Base-by-base conservation (phyloP, 2,113 vertebrate species). In the Osmerus mordax region DNA sequence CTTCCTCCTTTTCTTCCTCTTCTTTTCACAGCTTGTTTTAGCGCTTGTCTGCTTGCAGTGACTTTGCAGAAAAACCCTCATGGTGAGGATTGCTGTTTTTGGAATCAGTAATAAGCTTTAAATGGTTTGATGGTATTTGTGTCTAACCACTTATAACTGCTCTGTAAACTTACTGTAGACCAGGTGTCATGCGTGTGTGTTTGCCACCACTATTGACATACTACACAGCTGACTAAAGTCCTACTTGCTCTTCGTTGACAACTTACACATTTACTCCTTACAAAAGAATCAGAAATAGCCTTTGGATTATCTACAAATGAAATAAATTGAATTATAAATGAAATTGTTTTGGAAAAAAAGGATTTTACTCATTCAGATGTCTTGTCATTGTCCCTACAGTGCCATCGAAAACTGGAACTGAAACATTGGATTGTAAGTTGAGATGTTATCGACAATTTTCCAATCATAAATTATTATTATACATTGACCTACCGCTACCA, bases 371-470 rank as follows among this genome's bases (percentile, higher is more conserved):
- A 61, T 19, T 64, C 36, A 61, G 63, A 77, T 76, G 16, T 83
- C 12, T 72, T 82, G 16, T 62, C 36, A 63, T 79, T 73, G 72
- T 81, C 23, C 0, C 51, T 62, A 4, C 72, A 93, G 92, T 89
- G 86, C 89, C 87, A 82, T 91, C 72, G 78, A 88, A 85, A 91
- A 89, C 89, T 94, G 93, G 93, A 92, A 86, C 62, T 91, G 87
- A 90, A 87, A 75, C 47, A 74, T 71, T 51, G 51, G 59, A 79
- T 14, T 72, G 91, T 92, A 79, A 83, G 87, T 87, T 71, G 60
- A 6, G 19, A 15, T 55, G 15, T 53, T 25, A 23, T 66, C 59
- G 1, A 3, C 23, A 19, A n/a, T 11, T 21, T 25, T 70, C 18
- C 41, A 70, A 47, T 47, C 0, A 47, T 47, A 47, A 47, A 47